These are phyloP conservation scores for Aphaenogaster rudis DNA, from an alignment of 1,140 invertebrate genomes.

Conservation along the genomic window DNA sequence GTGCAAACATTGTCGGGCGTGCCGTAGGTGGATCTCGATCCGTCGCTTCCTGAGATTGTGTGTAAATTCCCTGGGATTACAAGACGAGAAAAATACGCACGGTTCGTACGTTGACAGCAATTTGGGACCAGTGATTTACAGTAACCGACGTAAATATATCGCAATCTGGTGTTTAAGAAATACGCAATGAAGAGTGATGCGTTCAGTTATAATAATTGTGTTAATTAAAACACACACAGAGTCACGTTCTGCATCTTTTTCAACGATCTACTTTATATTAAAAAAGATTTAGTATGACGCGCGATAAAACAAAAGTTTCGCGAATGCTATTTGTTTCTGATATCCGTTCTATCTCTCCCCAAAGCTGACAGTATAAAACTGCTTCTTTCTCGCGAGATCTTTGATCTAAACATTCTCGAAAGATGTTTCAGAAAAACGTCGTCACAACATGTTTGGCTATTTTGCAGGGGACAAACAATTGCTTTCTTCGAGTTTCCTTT, in stretches of 20 bases:
- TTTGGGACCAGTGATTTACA: not conserved
- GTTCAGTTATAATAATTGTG: not conserved
- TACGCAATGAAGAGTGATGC: not conserved
- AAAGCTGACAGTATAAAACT: not conserved
- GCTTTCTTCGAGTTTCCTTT: conserved; percentile 64
- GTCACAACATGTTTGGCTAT: conserved; percentile 72
- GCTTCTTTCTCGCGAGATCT: not conserved
- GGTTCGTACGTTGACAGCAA: not conserved
- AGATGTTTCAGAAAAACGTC: conserved; percentile 30
- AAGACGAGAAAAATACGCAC: conserved; percentile 26
- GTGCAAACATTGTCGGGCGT: conserved; percentile 69
- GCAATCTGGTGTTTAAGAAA: not conserved
- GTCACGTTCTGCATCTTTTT: not conserved
- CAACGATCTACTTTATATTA: not conserved
- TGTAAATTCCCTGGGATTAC: conserved; percentile 44
- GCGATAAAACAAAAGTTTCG: not conserved
- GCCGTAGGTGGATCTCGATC: conserved; percentile 37
- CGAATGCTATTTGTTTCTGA: not conserved
- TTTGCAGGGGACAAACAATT: conserved; percentile 72
- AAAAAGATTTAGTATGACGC: not conserved
- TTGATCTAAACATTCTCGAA: conserved; percentile 45
- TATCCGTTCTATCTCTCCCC: not conserved
- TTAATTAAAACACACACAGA: conserved; percentile 1
- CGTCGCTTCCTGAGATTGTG: conserved; percentile 11
- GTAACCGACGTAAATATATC: not conserved